Percentiles rank a stretch among this genome's conserved stretches.
Evolutionary conservation across 2,797 vertebrate genomes (phyloP).

Genomic region (Perodicticus potto): DNA sequence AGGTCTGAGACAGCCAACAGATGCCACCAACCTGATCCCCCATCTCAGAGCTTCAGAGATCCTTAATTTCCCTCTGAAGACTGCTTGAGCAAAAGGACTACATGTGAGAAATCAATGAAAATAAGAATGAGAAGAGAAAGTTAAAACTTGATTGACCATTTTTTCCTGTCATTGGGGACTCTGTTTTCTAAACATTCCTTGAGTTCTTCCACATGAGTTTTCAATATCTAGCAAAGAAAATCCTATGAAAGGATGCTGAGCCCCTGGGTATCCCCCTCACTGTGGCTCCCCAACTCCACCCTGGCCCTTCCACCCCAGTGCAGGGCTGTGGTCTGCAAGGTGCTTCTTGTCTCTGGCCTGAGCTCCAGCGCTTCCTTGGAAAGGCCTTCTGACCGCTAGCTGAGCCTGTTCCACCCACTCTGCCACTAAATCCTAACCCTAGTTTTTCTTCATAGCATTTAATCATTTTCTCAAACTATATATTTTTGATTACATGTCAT

Average conservation of each 20-base stretch:
- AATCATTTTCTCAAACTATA: conserved; percentile 79
- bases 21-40: not conserved
- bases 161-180: conserved; percentile 70
- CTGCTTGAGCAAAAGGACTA: conserved; percentile 76
- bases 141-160: conserved; percentile 28
- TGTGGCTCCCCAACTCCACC: fast-evolving
- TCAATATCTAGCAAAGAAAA: conserved; percentile 52
- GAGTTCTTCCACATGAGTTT: conserved; percentile 69
- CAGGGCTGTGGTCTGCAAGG: not conserved
- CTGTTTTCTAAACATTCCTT: conserved; percentile 77
- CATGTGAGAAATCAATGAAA: conserved; percentile 58
- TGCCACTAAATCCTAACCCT: conserved; percentile 67
- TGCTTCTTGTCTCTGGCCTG: not conserved
- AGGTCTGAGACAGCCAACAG: conserved; percentile 51
- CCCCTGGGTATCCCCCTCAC: not conserved
- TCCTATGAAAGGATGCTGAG: conserved; percentile 20
- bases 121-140: conserved; percentile 64
- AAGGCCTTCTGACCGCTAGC: conserved; percentile 65
- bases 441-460: conserved; percentile 78
- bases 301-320: not conserved
- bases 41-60: conserved; percentile 64
- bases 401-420: conserved; percentile 57
- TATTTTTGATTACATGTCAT: conserved; percentile 50
- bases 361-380: not conserved
- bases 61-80: conserved; percentile 64